Conservation (phyloP, 1,140 invertebrate species). For the Drosophila dunni region DNA sequence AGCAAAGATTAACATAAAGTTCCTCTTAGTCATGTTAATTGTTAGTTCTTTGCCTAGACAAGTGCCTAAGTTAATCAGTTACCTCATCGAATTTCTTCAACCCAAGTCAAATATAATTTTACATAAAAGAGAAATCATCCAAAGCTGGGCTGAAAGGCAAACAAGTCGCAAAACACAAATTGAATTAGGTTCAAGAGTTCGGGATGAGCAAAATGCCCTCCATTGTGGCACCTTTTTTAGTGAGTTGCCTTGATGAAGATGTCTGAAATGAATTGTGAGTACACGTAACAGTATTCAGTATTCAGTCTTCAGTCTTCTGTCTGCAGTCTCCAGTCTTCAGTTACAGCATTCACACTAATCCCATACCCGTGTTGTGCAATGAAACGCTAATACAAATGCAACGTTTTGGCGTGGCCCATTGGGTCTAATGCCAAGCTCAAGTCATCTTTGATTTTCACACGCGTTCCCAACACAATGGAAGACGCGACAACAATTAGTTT, state of each 20-base stretch:
- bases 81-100: conserved; percentile 57
- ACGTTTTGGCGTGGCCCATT: conserved; percentile 54
- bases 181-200: conserved; percentile 76
- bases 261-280: conserved; percentile 24
- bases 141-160: conserved; percentile 2
- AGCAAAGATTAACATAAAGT: too few relatives aligned
- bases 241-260: conserved; percentile 42
- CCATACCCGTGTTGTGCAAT: conserved; percentile 56
- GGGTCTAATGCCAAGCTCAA: conserved; percentile 41
- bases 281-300: conserved; percentile 11
- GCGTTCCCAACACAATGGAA: conserved; percentile 11
- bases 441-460: conserved; percentile 51
- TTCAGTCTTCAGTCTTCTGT: too few relatives aligned
- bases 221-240: conserved; percentile 46
- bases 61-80: conserved; percentile 13
- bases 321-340: too few relatives aligned
- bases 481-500: conserved; percentile 47
- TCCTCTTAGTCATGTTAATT: too few relatives aligned
- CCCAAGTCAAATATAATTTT: conserved; percentile 48
- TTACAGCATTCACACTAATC: conserved; percentile 16
- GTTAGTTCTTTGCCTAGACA: neutral
- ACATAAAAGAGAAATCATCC: neutral
- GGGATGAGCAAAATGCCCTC: conserved; percentile 56
- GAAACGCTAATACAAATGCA: conserved; percentile 43
- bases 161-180: conserved; percentile 51